Evolutionary conservation across 2,113 vertebrate genomes (phyloP).

Genomic region (Speoplatyrhinus poulsoni): DNA sequence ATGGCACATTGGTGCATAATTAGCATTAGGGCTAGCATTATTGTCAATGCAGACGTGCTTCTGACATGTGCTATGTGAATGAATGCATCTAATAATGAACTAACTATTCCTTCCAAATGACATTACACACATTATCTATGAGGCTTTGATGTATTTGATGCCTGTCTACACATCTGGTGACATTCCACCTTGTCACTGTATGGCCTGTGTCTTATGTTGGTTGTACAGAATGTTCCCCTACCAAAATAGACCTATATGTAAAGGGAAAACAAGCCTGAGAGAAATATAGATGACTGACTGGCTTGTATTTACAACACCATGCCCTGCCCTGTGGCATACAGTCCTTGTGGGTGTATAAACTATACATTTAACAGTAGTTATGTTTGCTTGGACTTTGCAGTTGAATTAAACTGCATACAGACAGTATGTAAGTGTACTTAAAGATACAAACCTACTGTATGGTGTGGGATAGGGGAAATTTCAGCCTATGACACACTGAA

Average conservation of each 20-base stretch:
- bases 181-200: constrained; percentile 16
- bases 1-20: not conserved
- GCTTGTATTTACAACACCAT: too few species aligned
- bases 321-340: not conserved
- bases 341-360: not conserved
- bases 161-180: constrained; percentile 1
- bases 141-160: not conserved
- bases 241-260: constrained; percentile 35
- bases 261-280: constrained; percentile 7
- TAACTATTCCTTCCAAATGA: too few species aligned
- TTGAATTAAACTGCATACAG: not conserved
- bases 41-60: too few species aligned
- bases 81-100: too few species aligned
- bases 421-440: not conserved
- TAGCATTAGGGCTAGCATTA: too few species aligned
- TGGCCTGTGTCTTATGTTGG: not conserved
- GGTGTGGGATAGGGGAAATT: not conserved
- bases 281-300: not conserved
- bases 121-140: not conserved
- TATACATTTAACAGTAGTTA: not conserved
- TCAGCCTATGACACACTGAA: too few species aligned
- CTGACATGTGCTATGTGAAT: too few species aligned
- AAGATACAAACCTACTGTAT: not conserved
- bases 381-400: not conserved
- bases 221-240: constrained; percentile 2